Evolutionary conservation across 1,140 invertebrate genomes (phyloP), one percentile per base, ranked within the genome.

Genomic region (Drosophila saltans): DNA sequence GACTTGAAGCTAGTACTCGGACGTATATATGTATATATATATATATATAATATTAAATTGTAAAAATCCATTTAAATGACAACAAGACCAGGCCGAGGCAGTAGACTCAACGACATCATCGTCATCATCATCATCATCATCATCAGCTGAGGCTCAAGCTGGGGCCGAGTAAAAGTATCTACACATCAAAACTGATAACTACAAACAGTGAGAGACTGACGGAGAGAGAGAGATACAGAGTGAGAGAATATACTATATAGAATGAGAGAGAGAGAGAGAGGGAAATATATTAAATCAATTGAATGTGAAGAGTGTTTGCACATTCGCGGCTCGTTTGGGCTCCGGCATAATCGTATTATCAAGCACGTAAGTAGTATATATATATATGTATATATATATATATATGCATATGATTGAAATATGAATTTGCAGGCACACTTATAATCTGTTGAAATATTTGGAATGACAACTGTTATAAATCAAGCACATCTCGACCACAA

Each of bases 31-130:
- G 62, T 62, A 78, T 66, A 69, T 77, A 30, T 30, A 30, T 30
- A 30, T 30, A 30, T 30, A 30, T 30, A 30, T 30, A 30, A 74
- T 69, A 66, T 74, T 66, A 75, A 78, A 71, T 75, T 78, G 75
- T 78, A 70, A 66, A 78, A 78, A 78, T 78, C 72, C 72, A 78
- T 78, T 75, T 70, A 30, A 59, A 59, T 39, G 57, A 33, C 55
- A 33, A 59, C 55, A 33, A 59, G 57, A 59, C 30, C 33, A 59
- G 70, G 57, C 33, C n/a, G 55, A 30, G 33, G 57, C 57, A 58
- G 56, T 16, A 58, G 30, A 30, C 45, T 9, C 16, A 21, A 48
- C 45, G 45, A 48, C 21, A 48, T 45, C 7, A 45, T 45, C 43
- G 10, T 21, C 43, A 48, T 48, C 43, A 24, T 48, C 16, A 48